phyloP scores from a whole-genome alignment of 2,797 vertebrate species.

The Percopsis omiscomaycus region DNA sequence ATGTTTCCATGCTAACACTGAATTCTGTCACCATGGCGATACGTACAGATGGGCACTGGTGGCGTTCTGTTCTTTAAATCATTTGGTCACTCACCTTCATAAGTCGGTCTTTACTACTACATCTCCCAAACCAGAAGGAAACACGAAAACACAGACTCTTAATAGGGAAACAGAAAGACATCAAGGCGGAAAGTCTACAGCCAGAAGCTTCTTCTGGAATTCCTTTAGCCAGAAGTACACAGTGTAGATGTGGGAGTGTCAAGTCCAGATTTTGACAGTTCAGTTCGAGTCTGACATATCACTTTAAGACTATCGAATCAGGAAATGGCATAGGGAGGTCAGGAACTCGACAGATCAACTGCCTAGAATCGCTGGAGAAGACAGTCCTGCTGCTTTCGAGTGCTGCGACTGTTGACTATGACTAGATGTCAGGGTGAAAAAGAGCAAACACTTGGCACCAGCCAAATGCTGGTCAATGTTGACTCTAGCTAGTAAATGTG shows the following conservation, averaged over 20 bases:
- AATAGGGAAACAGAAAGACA: slow-evolving; percentile 13
- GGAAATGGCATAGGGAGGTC: slow-evolving; percentile 5
- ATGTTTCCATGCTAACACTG: slow-evolving; percentile 64
- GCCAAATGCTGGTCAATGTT: slow-evolving; percentile 4
- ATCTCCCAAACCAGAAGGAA: slow-evolving; percentile 11
- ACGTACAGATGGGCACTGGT: slow-evolving; percentile 38
- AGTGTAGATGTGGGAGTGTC: neutral
- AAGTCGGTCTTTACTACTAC: slow-evolving; percentile 35
- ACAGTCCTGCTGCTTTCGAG: slow-evolving; percentile 71
- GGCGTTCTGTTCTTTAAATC: slow-evolving; percentile 50
- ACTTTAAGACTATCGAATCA: slow-evolving; percentile 17
- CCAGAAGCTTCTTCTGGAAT: slow-evolving; percentile 17
- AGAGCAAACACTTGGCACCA: slow-evolving; percentile 6
- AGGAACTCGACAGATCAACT: slow-evolving; percentile 60
- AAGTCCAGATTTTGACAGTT: slow-evolving; percentile 5
- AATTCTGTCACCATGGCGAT: slow-evolving; percentile 45
- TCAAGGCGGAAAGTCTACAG: slow-evolving; percentile 20
- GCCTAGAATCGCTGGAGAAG: slow-evolving; percentile 22
- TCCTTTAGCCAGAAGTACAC: slow-evolving; percentile 1
- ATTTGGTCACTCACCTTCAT: slow-evolving; percentile 54
- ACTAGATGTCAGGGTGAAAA: slow-evolving; percentile 3
- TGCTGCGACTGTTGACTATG: slow-evolving; percentile 4
- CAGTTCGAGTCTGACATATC: slow-evolving; percentile 1
- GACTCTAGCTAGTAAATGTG: slow-evolving; percentile 28
- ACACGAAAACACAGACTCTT: slow-evolving; percentile 5